Evolutionary conservation across 1,140 invertebrate genomes (phyloP).

Genomic region (Drosophila mojavensis): DNA sequence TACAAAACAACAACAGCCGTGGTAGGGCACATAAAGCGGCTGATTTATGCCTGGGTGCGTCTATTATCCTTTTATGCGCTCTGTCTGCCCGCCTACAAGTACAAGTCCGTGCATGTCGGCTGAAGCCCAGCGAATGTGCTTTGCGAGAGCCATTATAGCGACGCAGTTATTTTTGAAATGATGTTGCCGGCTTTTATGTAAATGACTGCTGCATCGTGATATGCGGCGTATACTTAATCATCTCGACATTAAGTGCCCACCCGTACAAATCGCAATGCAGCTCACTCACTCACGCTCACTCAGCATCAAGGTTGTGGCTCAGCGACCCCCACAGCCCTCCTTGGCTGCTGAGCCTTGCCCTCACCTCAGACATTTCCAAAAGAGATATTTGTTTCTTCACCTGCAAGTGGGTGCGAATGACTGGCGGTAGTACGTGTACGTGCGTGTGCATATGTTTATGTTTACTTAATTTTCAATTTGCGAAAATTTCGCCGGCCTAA

Average conservation of each 20-base stretch:
- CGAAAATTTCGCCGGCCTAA: not conserved
- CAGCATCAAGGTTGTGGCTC: conserved; percentile 50
- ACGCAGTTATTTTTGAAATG: conserved; percentile 45
- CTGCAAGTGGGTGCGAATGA: conserved; percentile 17
- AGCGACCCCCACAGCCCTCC: not conserved
- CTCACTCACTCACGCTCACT: conserved; percentile 38
- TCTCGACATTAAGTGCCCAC: conserved; percentile 66
- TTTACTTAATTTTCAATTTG: conserved; percentile 9
- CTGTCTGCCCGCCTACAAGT: conserved; percentile 10
- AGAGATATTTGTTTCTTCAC: conserved; percentile 6
- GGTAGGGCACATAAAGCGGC: conserved; percentile 34
- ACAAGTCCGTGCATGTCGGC: conserved; percentile 11
- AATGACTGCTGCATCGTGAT: conserved; percentile 62
- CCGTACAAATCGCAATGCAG: conserved; percentile 46
- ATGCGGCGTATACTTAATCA: conserved; percentile 72
- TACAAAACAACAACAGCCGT: not conserved
- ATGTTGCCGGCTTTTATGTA: conserved; percentile 55
- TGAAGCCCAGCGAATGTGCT: conserved; percentile 27
- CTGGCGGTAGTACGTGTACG: not conserved
- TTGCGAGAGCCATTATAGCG: conserved; percentile 29
- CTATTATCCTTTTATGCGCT: conserved; percentile 47
- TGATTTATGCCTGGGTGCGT: conserved; percentile 63
- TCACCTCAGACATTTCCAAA: not conserved
- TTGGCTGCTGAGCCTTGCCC: not conserved
- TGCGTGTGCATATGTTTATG: conserved; percentile 9